Conservation (phyloP, 2,797 vertebrate genomes). For the Myotis planiceps region DNA sequence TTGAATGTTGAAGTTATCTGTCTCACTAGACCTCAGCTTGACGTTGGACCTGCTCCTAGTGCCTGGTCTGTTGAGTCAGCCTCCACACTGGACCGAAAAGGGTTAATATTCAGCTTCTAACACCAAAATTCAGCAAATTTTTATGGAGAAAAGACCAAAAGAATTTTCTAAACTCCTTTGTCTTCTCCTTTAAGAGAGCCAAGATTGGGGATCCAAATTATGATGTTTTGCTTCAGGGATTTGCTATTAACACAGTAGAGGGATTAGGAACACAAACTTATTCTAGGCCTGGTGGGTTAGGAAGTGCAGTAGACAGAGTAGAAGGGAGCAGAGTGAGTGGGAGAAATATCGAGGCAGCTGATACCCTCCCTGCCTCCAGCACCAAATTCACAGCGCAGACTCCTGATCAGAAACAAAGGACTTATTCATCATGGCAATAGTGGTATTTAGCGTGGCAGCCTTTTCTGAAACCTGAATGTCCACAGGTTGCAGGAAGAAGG, state of each 20-base stretch:
- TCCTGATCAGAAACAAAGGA: not conserved
- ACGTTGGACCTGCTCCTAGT: no score
- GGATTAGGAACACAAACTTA: not conserved
- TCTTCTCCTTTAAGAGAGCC: not conserved
- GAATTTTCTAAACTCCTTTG: not conserved
- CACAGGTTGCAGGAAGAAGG: not conserved
- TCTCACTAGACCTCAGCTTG: no score
- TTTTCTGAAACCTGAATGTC: not conserved
- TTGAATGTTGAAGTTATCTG: no score
- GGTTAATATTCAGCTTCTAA: not conserved
- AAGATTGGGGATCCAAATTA: not conserved
- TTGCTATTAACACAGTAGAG: not conserved
- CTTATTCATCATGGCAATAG: not conserved
- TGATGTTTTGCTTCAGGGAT: not conserved
- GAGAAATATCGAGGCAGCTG: not conserved
- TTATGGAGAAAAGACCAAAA: not conserved
- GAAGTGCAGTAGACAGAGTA: not conserved
- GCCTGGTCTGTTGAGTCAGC: no score
- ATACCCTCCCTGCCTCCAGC: not conserved
- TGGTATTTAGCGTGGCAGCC: not conserved
- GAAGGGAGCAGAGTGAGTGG: not conserved
- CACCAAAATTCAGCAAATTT: not conserved
- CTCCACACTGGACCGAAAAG: no score
- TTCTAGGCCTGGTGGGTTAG: not conserved
- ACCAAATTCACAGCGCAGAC: not conserved